Evolutionary conservation across 2,797 vertebrate species (phyloP).

Genomic region (Rhincodon typus): DNA sequence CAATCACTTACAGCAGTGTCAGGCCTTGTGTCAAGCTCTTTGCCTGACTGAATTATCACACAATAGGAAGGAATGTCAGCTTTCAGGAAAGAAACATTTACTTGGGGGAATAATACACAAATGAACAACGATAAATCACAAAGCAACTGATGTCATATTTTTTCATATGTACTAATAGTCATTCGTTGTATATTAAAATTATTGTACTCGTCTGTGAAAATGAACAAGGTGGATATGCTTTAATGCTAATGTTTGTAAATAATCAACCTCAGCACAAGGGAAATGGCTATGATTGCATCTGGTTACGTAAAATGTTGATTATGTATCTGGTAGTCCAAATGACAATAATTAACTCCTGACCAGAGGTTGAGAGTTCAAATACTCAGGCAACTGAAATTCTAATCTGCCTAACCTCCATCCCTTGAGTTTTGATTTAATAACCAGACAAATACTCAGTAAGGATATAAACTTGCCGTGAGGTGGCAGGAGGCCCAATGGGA

Average conservation of each 20-base stretch:
- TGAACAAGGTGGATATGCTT: background rate
- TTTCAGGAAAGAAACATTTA: constrained; percentile 44
- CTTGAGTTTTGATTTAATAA: background rate
- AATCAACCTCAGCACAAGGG: background rate
- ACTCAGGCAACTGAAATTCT: background rate
- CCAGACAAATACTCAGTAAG: background rate
- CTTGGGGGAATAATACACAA: constrained; percentile 41
- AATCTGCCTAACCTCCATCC: background rate
- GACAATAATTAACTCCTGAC: background rate
- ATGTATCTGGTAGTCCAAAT: background rate
- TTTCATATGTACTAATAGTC: background rate
- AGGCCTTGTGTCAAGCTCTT: constrained; percentile 47
- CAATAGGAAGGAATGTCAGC: constrained; percentile 45
- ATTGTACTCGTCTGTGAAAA: background rate
- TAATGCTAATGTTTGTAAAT: background rate
- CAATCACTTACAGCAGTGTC: constrained; percentile 47
- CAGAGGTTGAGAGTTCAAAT: background rate
- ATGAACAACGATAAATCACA: constrained; percentile 37
- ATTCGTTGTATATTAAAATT: background rate
- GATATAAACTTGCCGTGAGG: background rate
- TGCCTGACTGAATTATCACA: constrained; percentile 45
- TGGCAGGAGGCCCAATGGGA: background rate
- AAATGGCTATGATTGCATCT: background rate
- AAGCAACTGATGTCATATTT: background rate
- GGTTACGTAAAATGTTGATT: background rate